phyloP scores from a whole-genome alignment of 2,888 invertebrate species.

The Ochlodes sylvanus region DNA sequence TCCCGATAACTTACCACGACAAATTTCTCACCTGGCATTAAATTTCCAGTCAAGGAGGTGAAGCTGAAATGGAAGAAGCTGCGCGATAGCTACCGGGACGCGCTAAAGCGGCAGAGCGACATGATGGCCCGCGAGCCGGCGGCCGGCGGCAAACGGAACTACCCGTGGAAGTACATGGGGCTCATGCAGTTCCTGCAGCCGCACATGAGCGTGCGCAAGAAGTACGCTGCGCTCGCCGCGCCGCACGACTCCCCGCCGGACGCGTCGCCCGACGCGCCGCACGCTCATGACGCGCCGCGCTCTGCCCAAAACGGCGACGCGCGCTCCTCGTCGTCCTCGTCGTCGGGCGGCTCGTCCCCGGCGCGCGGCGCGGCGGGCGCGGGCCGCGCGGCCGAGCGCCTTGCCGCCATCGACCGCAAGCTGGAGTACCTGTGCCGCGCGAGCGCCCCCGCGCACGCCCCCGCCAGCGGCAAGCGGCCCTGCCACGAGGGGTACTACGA shows the following conservation, averaged over 20 bases:
- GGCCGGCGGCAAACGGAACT: conserved; percentile 58
- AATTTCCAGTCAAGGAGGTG: conserved; percentile 73
- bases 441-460: conserved; percentile 43
- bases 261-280: conserved; percentile 35
- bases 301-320: conserved; percentile 52
- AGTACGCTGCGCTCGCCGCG: conserved; percentile 55
- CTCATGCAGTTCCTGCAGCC: conserved; percentile 79
- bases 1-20: too few relatives aligned
- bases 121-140: conserved; percentile 63
- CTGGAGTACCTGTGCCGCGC: conserved; percentile 65
- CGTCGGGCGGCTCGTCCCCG: conserved; percentile 53
- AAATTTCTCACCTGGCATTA: background rate
- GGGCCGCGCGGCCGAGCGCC: conserved; percentile 54
- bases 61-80: conserved; percentile 79
- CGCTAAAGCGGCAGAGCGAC: conserved; percentile 74
- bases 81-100: conserved; percentile 79
- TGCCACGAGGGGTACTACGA: conserved; percentile 47
- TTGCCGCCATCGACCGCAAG: conserved; percentile 63
- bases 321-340: conserved; percentile 51
- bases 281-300: conserved; percentile 35
- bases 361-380: conserved; percentile 55
- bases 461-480: conserved; percentile 54
- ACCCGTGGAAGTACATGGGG: conserved; percentile 77
- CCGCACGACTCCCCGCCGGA: conserved; percentile 43
- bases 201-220: conserved; percentile 75